These are phyloP conservation scores for Scaeva pyrastri DNA, from an alignment of 2,888 invertebrate genomes.

Conservation along the genomic window DNA sequence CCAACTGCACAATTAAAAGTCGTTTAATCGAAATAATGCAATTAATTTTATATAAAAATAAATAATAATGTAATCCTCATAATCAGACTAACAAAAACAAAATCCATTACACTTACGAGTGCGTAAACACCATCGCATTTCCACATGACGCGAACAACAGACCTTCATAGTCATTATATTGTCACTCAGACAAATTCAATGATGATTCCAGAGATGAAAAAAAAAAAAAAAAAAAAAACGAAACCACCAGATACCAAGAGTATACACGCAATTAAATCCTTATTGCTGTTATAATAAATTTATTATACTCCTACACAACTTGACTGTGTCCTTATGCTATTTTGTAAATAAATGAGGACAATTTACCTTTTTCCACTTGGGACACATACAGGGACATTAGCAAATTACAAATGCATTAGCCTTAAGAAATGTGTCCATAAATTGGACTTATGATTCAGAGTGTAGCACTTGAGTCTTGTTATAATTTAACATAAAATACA, in stretches of 20 bases:
- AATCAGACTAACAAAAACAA: constrained; percentile 9
- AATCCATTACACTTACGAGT: constrained; percentile 58
- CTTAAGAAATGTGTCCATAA: constrained; percentile 17
- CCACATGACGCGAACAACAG: neutral
- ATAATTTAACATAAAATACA: neutral
- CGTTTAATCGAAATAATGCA: constrained; percentile 67
- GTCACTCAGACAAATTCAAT: constrained; percentile 28
- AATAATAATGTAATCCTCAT: constrained; percentile 27
- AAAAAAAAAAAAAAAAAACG: neutral
- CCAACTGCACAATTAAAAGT: constrained; percentile 52
- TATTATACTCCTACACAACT: constrained; percentile 18
- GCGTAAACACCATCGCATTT: constrained; percentile 33
- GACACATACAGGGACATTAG: constrained; percentile 51
- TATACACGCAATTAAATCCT: constrained; percentile 70
- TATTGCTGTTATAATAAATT: constrained; percentile 62
- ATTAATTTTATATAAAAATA: constrained; percentile 60
- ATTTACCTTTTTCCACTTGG: constrained; percentile 68
- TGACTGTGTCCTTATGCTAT: constrained; percentile 37
- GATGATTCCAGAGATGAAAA: constrained; percentile 8
- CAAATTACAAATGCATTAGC: constrained; percentile 74
- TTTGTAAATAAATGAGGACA: constrained; percentile 61
- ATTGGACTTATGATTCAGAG: neutral
- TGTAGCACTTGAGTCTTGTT: constrained; percentile 30
- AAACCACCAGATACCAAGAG: neutral
- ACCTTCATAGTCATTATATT: constrained; percentile 21